Conservation (phyloP, 2,888 invertebrate species). For the Latrodectus elegans region DNA sequence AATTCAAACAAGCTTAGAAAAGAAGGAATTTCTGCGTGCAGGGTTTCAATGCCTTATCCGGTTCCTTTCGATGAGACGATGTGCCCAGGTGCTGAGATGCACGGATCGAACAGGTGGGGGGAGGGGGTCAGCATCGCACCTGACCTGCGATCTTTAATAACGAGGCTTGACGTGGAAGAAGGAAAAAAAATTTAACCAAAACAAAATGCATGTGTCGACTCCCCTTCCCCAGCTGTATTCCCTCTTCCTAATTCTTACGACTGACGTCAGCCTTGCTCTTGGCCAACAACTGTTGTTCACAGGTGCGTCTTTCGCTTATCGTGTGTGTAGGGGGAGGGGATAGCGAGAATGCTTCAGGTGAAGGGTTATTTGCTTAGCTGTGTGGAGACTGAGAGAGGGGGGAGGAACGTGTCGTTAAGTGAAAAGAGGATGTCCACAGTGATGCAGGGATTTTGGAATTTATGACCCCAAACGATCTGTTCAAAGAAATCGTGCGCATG, state of each 20-base stretch:
- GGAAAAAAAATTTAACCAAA: constrained; percentile 15
- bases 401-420: not conserved
- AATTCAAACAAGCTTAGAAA: too few species aligned
- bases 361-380: constrained; percentile 64
- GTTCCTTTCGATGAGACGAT: not conserved
- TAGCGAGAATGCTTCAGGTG: constrained; percentile 28
- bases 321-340: not conserved
- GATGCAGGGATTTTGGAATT: not conserved
- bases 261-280: constrained; percentile 51
- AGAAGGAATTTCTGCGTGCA: too few species aligned
- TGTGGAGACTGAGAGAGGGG: not conserved
- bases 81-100: not conserved
- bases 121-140: constrained; percentile 23
- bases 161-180: constrained; percentile 19
- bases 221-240: not conserved
- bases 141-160: constrained; percentile 35
- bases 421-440: not conserved
- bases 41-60: not conserved
- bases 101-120: constrained; percentile 6
- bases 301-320: constrained; percentile 18
- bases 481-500: not conserved
- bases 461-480: not conserved
- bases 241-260: not conserved
- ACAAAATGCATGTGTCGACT: constrained; percentile 1
- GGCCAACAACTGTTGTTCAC: constrained; percentile 30